Base-by-base conservation (phyloP, 2,888 invertebrate genomes). In the Drosophila peninsularis region DNA sequence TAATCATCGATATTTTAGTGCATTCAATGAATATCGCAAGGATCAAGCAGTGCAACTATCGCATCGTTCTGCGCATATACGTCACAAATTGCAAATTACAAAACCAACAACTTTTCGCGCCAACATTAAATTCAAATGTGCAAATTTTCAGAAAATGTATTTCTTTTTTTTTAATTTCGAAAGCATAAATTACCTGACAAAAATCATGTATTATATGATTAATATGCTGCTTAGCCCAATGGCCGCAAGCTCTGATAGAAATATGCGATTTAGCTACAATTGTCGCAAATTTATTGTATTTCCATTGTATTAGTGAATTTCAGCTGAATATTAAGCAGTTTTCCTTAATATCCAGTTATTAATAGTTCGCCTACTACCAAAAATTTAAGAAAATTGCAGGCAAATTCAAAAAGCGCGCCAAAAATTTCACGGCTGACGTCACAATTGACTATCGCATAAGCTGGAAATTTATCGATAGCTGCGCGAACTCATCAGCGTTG, bases 401-500 rank as follows among this genome's bases (percentile, higher is more conserved):
- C 1, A 6, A 3, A 21, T 57, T 58, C 3, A 21, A 19, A 58
- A 52, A 6, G 19, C 19, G 57, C 57, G 57, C 52, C 4, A 7
- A 36, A n/a, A 5, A 0, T 2, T 2, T 3, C 3, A 4, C 0
- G 3, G 19, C 1, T 13, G 37, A 58, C 34, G 58, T 61, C 42
- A 42, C 42, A 44, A 19, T 13, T 42, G 42, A 17, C 32, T 41
- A 32, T 32, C 36, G 47, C 11, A 53, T 37, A 27, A 7, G 27
- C 17, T 7, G 1, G 3, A 36, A 37, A 39, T 2, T 7, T 32
- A 71, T 74, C 67, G 70, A 74, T 58, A 34, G 39, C 30, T 19
- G 21, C 9, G 27, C 60, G 0, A 13, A n/a, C 10, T 3, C 0
- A 2, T n/a, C 27, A 60, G 14, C 1, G 30, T 13, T 60, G 61